phyloP scores from a whole-genome alignment of 1,140 invertebrate genomes.

The Bradynema listronoti region DNA sequence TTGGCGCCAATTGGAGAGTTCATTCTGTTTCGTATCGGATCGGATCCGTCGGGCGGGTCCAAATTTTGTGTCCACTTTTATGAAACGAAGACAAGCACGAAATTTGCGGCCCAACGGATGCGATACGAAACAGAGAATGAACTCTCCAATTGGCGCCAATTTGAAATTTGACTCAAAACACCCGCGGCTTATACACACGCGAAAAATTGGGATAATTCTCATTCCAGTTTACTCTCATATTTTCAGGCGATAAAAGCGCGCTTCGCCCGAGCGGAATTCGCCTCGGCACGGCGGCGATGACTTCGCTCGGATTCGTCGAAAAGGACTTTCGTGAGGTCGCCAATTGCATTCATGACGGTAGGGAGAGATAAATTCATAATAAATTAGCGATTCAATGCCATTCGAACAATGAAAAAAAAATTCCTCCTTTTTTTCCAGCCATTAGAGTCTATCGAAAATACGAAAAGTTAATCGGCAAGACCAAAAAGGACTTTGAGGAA shows the following conservation, averaged over 20 bases:
- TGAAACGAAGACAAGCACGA: too few species aligned
- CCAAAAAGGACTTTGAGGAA: slow-evolving; percentile 48
- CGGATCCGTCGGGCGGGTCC: too few species aligned
- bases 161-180: too few species aligned
- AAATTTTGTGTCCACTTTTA: too few species aligned
- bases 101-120: too few species aligned
- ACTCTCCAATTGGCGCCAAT: too few species aligned
- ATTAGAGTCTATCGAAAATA: slow-evolving; percentile 51
- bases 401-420: not conserved
- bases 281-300: slow-evolving; percentile 87
- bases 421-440: slow-evolving; percentile 29
- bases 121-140: too few species aligned
- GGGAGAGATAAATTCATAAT: slow-evolving; percentile 24
- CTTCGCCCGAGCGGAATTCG: slow-evolving; percentile 84
- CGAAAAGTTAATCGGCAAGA: slow-evolving; percentile 46
- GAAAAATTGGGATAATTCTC: too few species aligned
- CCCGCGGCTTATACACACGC: too few species aligned
- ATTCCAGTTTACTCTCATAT: slow-evolving; percentile 65
- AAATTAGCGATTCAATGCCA: not conserved
- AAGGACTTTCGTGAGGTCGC: slow-evolving; percentile 77
- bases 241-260: slow-evolving; percentile 80
- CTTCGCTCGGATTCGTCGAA: slow-evolving; percentile 80
- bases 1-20: too few species aligned
- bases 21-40: too few species aligned
- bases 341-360: slow-evolving; percentile 70